Evolutionary conservation across 2,113 vertebrate genomes (phyloP), one percentile per base, ranked within the genome.

Genomic region (Bungarus multicinctus): DNA sequence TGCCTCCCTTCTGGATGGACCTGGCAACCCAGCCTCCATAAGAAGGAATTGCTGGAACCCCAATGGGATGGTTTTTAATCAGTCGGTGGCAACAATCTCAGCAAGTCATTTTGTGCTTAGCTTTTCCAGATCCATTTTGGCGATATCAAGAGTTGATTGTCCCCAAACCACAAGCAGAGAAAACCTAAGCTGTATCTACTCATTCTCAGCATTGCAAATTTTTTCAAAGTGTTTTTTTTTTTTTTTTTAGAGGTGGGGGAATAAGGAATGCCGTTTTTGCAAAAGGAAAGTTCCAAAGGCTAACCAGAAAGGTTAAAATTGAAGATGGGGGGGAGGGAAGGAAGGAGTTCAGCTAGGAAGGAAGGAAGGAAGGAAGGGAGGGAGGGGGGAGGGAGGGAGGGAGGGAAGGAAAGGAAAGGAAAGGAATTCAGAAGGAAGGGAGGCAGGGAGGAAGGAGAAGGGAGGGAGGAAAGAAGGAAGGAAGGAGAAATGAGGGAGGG

Each of bases 381-480:
- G 5, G 20, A 22, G 4, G 5, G 5, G n/a, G n/a, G n/a, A n/a
- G n/a, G n/a, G n/a, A n/a, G n/a, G n/a, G n/a, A n/a, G 54, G 20
- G 4, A 22, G 54, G 5, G 20, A 22, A 5, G 5, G 5, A 5
- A 5, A 20, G 5, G 12, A 0, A 16, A 4, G 14, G 23, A 0
- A 25, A 5, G 1, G 1, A 9, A 23, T n/a, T n/a, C n/a, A n/a
- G n/a, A n/a, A n/a, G 7, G 6, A 9, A 6, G 7, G 2, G 1
- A 8, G 8, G 3, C 1, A 47, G 8, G 47, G 47, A 47, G 47
- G 47, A 47, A 47, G 47, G 3, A 47, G 25, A 27, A 11, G 25
- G 9, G 27, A 11, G 58, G 25, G 27, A 11, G 58, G 57, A 9
- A 27, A 23, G 57, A 25, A 25, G 57, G 54, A 55, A 20, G 54